Conservation (phyloP, 1,140 invertebrate genomes). For the Megathymus violae region DNA sequence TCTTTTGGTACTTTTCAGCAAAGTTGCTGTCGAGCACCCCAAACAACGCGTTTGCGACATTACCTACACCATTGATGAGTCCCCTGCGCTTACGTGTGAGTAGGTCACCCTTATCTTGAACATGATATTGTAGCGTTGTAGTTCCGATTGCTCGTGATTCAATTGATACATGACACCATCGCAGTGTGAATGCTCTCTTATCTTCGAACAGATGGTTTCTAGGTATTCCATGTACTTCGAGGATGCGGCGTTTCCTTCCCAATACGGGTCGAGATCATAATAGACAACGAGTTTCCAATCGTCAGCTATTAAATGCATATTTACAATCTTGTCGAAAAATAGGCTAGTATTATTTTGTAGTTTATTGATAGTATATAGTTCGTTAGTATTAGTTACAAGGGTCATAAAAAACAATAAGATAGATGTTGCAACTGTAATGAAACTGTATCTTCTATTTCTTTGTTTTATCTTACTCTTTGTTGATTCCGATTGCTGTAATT, state of each 20-base stretch:
- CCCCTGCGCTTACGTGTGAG: slow-evolving; percentile 36
- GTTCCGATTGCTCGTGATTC: slow-evolving; percentile 40
- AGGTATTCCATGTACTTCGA: slow-evolving; percentile 38
- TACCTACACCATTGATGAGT: slow-evolving; percentile 44
- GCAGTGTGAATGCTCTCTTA: slow-evolving; percentile 37
- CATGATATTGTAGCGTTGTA: slow-evolving; percentile 45
- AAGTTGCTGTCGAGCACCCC: slow-evolving; percentile 44
- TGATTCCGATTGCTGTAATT: no score
- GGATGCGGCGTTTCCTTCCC: slow-evolving; percentile 35
- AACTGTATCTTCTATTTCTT: slow-evolving; percentile 24
- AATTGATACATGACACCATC: slow-evolving; percentile 40
- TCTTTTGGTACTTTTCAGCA: slow-evolving; percentile 43
- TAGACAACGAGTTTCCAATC: slow-evolving; percentile 41
- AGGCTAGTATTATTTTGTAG: slow-evolving; percentile 32
- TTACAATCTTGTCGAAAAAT: slow-evolving; percentile 39
- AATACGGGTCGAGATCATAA: slow-evolving; percentile 40
- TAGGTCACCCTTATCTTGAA: slow-evolving; percentile 28
- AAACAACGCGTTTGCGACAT: slow-evolving; percentile 44
- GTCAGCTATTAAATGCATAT: slow-evolving; percentile 41
- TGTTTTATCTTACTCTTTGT: slow-evolving; percentile 32
- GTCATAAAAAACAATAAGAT: slow-evolving; percentile 41
- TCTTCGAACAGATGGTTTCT: slow-evolving; percentile 36
- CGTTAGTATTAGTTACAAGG: slow-evolving; percentile 1
- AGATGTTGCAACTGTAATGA: slow-evolving; percentile 22
- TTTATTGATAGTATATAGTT: slow-evolving; percentile 30